phyloP scores from a whole-genome alignment of 1,140 invertebrate species.

The Monochamus saltuarius region DNA sequence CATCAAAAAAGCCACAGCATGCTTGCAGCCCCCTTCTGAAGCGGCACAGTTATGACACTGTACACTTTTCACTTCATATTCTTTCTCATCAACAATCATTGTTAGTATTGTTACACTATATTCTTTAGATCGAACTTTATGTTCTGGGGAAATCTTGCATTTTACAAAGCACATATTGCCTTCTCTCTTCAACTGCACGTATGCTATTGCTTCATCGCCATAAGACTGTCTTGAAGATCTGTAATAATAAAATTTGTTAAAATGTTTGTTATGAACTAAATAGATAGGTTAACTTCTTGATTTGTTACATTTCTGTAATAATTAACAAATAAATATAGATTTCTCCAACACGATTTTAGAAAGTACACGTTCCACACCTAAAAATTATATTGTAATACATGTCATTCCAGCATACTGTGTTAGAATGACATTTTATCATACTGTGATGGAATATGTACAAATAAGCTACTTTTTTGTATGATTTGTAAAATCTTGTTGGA shows the following conservation, averaged over 20 bases:
- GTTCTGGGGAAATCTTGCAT: slow-evolving; percentile 36
- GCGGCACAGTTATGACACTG: slow-evolving; percentile 39
- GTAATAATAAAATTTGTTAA: slow-evolving; percentile 4
- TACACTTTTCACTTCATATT: slow-evolving; percentile 21
- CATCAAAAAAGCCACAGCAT: slow-evolving; percentile 41
- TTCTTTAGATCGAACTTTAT: slow-evolving; percentile 30
- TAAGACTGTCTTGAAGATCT: slow-evolving; percentile 13
- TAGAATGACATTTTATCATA: too few relatives aligned
- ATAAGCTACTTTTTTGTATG: too few relatives aligned
- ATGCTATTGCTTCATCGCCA: slow-evolving; percentile 38
- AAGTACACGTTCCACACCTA: too few relatives aligned
- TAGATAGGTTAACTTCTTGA: too few relatives aligned
- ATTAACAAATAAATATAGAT: too few relatives aligned
- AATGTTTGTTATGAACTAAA: too few relatives aligned
- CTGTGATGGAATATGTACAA: too few relatives aligned
- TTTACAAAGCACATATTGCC: slow-evolving; percentile 34
- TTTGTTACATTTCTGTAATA: too few relatives aligned
- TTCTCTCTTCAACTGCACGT: slow-evolving; percentile 35
- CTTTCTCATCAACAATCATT: slow-evolving; percentile 31
- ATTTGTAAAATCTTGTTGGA: too few relatives aligned
- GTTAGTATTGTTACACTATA: slow-evolving; percentile 34
- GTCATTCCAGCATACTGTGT: too few relatives aligned
- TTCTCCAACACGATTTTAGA: too few relatives aligned
- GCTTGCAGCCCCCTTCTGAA: slow-evolving; percentile 32
- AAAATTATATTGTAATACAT: too few relatives aligned